Conservation (phyloP, 2,113 vertebrate species). For the Collichthys lucidus region DNA sequence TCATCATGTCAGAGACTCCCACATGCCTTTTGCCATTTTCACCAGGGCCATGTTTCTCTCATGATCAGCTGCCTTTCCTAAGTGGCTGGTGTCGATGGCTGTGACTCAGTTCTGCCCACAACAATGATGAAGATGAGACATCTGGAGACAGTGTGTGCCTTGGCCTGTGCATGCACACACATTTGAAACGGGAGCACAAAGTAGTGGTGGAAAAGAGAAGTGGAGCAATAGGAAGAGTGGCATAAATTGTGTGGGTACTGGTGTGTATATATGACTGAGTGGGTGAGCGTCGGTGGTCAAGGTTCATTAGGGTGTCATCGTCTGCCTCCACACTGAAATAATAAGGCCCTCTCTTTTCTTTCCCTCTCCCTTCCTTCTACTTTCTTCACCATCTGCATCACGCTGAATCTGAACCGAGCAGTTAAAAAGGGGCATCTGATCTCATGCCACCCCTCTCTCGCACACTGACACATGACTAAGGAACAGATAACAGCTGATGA, state of each 20-base stretch:
- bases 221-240: slow-evolving; percentile 57
- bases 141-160: slow-evolving; percentile 59
- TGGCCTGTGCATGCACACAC: slow-evolving; percentile 12
- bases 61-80: slow-evolving; percentile 74
- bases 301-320: slow-evolving; percentile 85
- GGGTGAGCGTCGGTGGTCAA: slow-evolving; percentile 75
- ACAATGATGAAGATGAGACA: slow-evolving; percentile 77
- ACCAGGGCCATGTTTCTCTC: slow-evolving; percentile 67
- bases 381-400: slow-evolving; percentile 31
- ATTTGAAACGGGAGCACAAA: slow-evolving; percentile 39
- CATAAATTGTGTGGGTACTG: slow-evolving; percentile 65
- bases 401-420: slow-evolving; percentile 61
- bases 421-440: slow-evolving; percentile 65
- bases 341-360: slow-evolving; percentile 70
- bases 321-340: slow-evolving; percentile 84
- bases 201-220: slow-evolving; percentile 29
- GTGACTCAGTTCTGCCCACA: slow-evolving; percentile 73
- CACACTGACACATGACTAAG: slow-evolving; percentile 64
- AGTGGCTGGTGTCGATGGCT: slow-evolving; percentile 80
- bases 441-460: slow-evolving; percentile 61
- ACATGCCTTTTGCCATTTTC: slow-evolving; percentile 65
- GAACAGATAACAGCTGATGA: slow-evolving; percentile 69
- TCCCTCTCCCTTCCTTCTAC: slow-evolving; percentile 41
- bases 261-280: slow-evolving; percentile 69
- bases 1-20: slow-evolving; percentile 58